Evolutionary conservation across 1,140 invertebrate species (phyloP), one percentile per base, ranked within the genome.

Genomic region (Nasonia vitripennis): DNA sequence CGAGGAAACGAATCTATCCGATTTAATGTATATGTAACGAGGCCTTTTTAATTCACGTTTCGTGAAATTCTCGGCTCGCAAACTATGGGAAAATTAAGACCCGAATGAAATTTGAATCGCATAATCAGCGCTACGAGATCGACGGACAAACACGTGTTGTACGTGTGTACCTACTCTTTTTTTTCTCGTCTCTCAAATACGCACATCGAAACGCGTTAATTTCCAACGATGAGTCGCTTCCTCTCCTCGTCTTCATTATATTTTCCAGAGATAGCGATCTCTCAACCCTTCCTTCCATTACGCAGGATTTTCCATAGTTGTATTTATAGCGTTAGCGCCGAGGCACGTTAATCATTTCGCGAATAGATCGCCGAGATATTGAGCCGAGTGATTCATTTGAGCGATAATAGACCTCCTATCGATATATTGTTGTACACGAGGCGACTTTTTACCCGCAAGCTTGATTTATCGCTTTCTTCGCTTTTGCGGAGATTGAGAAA

Each of bases 161-260:
- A 27, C 27, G 27, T 2, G 27, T 74, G 27, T 23, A 23, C 7
- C 1, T 31, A 71, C 27, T 74, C 23, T 74, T 74, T 27, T 27
- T 27, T 37, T 74, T 6, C 48, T 37, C 74, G n/a, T 62, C 71
- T 55, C 81, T 37, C 71, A 55, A 82, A 31, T 75, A 78, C 75
- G 9, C 51, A 37, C 14, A 67, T 27, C n/a, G 11, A 34, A 37
- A 62, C 55, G 17, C 31, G 78, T 23, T 23, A 51, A 17, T 51
- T 51, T 51, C 12, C 48, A 51, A 14, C 2, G 12, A 80, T 20
- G 34, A 70, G 37, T n/a, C 4, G 67, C 14, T 41, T 10, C 34
- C 62, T 62, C 34, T 62, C 34, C 67, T 31, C 51, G 45, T 84
- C 75, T 84, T 84, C 75, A 84, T 84, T 84, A 84, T 84, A 10